Percentiles rank a stretch among this genome's conserved stretches.
These are phyloP conservation scores for Morbakka virulenta DNA, from an alignment of 30 jellyfish, hydroid and myxozoan genomes.

Conservation along the genomic window DNA sequence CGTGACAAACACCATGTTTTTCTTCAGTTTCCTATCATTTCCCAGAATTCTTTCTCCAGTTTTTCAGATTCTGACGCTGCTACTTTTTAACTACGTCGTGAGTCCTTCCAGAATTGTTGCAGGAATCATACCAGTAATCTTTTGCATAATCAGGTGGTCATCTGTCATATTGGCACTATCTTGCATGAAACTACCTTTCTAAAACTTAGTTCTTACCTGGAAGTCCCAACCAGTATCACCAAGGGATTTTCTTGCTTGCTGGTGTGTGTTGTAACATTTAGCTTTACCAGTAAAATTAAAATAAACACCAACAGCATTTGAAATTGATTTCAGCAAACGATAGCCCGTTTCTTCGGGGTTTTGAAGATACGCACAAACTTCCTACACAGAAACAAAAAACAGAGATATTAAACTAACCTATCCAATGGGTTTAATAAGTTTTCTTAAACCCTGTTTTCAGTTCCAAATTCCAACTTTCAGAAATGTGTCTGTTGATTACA, in stretches of 20 bases:
- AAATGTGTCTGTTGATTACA: too few relatives aligned
- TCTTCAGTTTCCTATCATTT: too few relatives aligned
- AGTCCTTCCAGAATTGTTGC: too few relatives aligned
- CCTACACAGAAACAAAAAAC: conserved; percentile 41
- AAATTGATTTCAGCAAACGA: conserved; percentile 49
- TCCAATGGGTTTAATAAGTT: too few relatives aligned
- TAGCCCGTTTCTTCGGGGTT: conserved; percentile 69
- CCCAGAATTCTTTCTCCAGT: too few relatives aligned
- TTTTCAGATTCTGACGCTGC: too few relatives aligned
- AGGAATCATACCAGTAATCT: not conserved
- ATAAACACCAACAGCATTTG: conserved; percentile 84
- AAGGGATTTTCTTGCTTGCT: conserved; percentile 83
- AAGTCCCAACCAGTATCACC: conserved; percentile 98
- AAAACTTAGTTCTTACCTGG: conserved; percentile 46
- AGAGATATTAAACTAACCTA: not conserved
- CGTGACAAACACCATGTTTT: too few relatives aligned
- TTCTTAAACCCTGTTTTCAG: too few relatives aligned
- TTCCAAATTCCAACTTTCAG: too few relatives aligned
- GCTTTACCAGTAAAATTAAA: conserved; percentile 92
- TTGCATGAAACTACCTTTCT: too few relatives aligned
- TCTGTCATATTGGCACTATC: too few relatives aligned
- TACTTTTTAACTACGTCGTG: too few relatives aligned
- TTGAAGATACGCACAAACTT: conserved; percentile 77
- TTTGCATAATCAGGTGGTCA: not conserved
- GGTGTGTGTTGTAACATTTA: conserved; percentile 64